Conservation (phyloP, 2,797 vertebrate genomes). For the Carduelis carduelis region DNA sequence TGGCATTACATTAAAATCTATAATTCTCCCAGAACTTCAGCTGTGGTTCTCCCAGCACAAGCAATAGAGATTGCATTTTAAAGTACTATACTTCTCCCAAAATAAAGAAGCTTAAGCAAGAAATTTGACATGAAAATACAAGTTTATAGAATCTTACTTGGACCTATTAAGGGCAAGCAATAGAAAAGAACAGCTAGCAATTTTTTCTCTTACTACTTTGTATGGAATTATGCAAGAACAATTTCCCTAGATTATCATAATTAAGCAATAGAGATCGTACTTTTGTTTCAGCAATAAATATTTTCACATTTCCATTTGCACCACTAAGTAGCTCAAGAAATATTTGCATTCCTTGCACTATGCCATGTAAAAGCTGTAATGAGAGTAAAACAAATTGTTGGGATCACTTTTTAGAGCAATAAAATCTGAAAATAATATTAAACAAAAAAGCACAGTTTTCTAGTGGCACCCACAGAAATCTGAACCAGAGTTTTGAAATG, state of each 20-base stretch:
- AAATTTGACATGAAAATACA: background rate
- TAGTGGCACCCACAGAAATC: background rate
- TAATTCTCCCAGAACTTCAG: background rate
- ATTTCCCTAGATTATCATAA: constrained; percentile 25
- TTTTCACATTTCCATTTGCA: constrained; percentile 32
- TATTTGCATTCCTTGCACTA: background rate
- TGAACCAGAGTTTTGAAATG: background rate
- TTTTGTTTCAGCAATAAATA: constrained; percentile 39
- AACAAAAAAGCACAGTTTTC: background rate
- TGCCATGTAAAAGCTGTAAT: background rate
- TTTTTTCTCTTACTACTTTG: background rate
- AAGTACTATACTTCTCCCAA: background rate
- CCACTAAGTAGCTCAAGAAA: background rate
- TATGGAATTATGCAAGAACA: background rate
- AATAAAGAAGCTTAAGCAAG: background rate
- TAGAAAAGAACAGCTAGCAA: background rate
- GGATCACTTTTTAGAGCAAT: background rate
- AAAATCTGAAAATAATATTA: background rate
- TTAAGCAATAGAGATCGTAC: background rate
- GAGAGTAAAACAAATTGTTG: background rate
- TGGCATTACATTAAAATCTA: background rate
- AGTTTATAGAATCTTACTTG: background rate
- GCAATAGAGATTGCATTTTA: background rate
- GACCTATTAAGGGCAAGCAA: background rate
- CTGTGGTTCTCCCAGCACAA: background rate